Percentiles rank a stretch among this genome's conserved stretches.
phyloP scores from a whole-genome alignment of 2,113 vertebrate genomes.

The Chionomys nivalis region DNA sequence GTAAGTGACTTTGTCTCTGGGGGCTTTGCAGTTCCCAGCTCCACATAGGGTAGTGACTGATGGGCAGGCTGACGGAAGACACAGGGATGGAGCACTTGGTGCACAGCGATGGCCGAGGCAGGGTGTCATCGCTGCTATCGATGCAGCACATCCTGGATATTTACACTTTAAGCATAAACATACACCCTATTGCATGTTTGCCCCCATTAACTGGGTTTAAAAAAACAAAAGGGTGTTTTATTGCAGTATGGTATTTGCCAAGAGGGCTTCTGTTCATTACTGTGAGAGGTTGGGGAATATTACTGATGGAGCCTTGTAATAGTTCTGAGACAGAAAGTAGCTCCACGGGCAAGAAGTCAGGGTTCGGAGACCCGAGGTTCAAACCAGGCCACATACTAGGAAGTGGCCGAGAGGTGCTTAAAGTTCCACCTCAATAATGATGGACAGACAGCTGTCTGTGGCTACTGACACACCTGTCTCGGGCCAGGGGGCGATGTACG shows the following conservation, averaged over 20 bases:
- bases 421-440: background rate
- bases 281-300: background rate
- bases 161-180: background rate
- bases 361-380: background rate
- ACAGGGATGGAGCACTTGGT: background rate
- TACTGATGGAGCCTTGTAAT: background rate
- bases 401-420: background rate
- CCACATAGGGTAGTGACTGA: background rate
- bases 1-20: background rate
- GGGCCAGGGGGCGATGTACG: background rate
- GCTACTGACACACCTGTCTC: background rate
- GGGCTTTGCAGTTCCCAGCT: background rate
- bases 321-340: slow-evolving; percentile 29
- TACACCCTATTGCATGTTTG: background rate
- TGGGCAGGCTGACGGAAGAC: background rate
- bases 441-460: background rate
- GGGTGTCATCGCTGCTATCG: background rate
- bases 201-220: background rate
- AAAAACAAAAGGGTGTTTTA: background rate
- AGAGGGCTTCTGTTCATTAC: background rate
- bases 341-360: background rate
- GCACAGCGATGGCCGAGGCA: background rate
- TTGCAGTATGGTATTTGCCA: background rate
- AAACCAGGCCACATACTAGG: background rate
- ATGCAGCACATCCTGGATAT: background rate